Percentiles rank a stretch among this genome's conserved stretches.
phyloP scores from a whole-genome alignment of 2,113 vertebrate genomes.

The Limnothrissa miodon region DNA sequence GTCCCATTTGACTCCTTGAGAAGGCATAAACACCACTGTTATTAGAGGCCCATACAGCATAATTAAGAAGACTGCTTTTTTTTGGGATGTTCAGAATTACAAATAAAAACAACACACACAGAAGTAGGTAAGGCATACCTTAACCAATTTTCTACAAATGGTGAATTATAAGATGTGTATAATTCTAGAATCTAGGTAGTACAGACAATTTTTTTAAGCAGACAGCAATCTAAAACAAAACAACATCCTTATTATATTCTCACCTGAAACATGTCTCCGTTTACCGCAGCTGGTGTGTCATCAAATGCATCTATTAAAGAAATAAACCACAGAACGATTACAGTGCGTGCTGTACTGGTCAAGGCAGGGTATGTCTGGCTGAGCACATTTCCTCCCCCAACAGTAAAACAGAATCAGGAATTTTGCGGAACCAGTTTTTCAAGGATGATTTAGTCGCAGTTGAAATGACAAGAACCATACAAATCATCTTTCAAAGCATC shows the following conservation, averaged over 20 bases:
- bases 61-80: background rate
- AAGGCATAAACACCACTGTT: background rate
- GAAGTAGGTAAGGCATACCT: background rate
- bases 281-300: conserved; percentile 77
- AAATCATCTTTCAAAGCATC: background rate
- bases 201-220: background rate
- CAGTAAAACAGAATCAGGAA: conserved; percentile 43
- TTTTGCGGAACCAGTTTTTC: conserved; percentile 62
- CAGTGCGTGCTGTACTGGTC: background rate
- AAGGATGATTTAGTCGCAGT: background rate
- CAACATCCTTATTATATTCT: conserved; percentile 31
- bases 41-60: background rate
- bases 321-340: conserved; percentile 28
- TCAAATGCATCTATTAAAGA: conserved; percentile 72
- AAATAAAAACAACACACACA: background rate
- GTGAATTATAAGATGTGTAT: no score
- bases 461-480: background rate
- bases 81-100: background rate
- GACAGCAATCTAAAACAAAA: background rate
- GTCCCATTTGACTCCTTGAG: conserved; percentile 85
- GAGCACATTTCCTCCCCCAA: background rate
- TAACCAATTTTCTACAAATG: background rate
- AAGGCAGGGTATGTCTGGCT: background rate
- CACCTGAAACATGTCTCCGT: conserved; percentile 92
- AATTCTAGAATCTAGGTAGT: background rate